Conservation (phyloP, 2,797 vertebrate species). For the Saxicola maurus region DNA sequence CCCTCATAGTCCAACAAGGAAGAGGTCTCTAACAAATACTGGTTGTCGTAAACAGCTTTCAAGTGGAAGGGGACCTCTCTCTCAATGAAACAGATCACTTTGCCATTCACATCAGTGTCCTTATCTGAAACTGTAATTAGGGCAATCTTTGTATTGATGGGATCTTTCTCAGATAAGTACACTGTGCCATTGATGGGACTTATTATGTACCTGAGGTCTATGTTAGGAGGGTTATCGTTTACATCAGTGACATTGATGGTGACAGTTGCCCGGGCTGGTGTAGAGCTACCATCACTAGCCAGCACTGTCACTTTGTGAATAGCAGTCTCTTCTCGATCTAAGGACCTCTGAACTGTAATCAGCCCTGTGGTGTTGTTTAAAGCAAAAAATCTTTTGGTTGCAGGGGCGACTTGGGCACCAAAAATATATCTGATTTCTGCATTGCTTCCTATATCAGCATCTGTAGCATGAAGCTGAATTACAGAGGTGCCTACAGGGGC, state of each 20-base stretch:
- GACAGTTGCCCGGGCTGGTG: constrained; percentile 90
- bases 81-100: constrained; percentile 98
- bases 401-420: constrained; percentile 91
- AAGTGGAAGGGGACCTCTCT: constrained; percentile 98
- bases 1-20: constrained; percentile 96
- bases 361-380: constrained; percentile 93
- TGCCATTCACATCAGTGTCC: constrained; percentile 98
- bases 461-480: constrained; percentile 93
- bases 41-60: constrained; percentile 98
- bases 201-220: constrained; percentile 98
- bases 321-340: constrained; percentile 95
- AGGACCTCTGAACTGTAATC: constrained; percentile 91
- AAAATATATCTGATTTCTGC: constrained; percentile 96
- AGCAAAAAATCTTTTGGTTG: constrained; percentile 95
- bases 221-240: constrained; percentile 97
- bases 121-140: constrained; percentile 98
- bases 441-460: constrained; percentile 94
- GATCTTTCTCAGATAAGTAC: constrained; percentile 98
- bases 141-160: constrained; percentile 97
- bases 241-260: constrained; percentile 98
- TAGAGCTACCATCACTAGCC: constrained; percentile 97
- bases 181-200: constrained; percentile 98
- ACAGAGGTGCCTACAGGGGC: constrained; percentile 93
- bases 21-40: constrained; percentile 96
- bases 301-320: constrained; percentile 96